Evolutionary conservation across 2,888 invertebrate genomes (phyloP), one percentile per base, ranked within the genome.

Genomic region (Drosophila emarginata): DNA sequence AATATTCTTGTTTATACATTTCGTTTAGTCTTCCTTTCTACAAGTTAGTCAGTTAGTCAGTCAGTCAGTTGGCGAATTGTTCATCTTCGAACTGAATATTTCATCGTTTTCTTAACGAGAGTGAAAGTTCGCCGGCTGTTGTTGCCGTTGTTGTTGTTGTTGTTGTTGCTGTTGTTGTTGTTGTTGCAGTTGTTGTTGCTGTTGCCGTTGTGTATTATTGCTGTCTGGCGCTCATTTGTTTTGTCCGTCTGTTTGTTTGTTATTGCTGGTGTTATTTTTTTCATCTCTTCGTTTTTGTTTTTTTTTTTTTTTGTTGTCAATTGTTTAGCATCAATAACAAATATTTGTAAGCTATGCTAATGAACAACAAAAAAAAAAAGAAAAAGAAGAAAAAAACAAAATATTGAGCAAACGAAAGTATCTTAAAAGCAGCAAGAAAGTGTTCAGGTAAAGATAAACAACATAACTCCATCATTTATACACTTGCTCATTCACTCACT

Each of bases 271-370:
- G 61, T 15, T 60, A 32, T 65, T 62, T 50, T 61, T 50, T 61
- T 70, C 61, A 45, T 39, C 45, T 54, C 59, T 40, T 54, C 59
- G 23, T 23, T 23, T 23, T 23, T 23, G 23, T 23, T 54, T 53
- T 39, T 28, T 60, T 77, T 77, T 79, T 74, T 63, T 72, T 60
- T 54, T 78, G 62, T 73, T 72, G 64, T 74, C 75, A 78, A 77
- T 78, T 79, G 74, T 74, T 82, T 78, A 74, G 80, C 79, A 83
- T 80, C 83, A 78, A 78, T 78, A 80, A 77, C 81, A 79, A 80
- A 80, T 78, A 84, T 72, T 80, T 80, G 79, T 77, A 21, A 63
- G 52, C 76, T 76, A 80, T 80, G 80, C 80, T 83, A 83, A 83
- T 80, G 80, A 83, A 73, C 73, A 71, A 18, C 18, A n/a, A n/a